Percentiles rank a stretch among this genome's conserved stretches.
Evolutionary conservation across 2,113 vertebrate species (phyloP).

Genomic region (Anguilla rostrata): DNA sequence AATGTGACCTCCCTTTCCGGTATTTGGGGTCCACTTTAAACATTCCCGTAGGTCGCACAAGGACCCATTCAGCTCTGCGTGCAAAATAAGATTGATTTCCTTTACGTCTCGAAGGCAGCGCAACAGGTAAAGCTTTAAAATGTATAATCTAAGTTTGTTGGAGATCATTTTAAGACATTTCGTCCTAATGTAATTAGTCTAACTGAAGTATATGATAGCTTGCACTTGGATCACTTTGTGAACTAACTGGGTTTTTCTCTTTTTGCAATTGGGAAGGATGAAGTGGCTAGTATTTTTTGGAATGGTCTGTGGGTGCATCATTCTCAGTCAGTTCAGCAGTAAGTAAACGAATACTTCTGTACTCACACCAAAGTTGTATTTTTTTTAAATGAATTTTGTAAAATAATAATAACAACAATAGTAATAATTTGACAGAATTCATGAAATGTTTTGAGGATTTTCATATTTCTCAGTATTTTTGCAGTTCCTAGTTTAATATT

Average conservation of each 20-base stretch:
- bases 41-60: constrained; percentile 8
- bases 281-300: constrained; percentile 55
- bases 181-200: not conserved
- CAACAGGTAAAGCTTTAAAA: constrained; percentile 18
- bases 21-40: constrained; percentile 21
- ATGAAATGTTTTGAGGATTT: not conserved
- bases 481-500: too few relatives aligned
- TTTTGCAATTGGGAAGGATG: constrained; percentile 53
- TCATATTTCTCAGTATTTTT: not conserved
- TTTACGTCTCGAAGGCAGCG: not conserved
- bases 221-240: not conserved
- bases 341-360: constrained; percentile 37
- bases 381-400: not conserved
- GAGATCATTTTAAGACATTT: not conserved
- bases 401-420: not conserved
- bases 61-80: constrained; percentile 18
- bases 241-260: not conserved
- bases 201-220: not conserved
- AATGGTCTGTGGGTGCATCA: constrained; percentile 53
- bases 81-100: not conserved
- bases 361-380: not conserved
- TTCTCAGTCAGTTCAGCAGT: constrained; percentile 55
- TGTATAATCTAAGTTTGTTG: not conserved
- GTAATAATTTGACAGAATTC: not conserved
- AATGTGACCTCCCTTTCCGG: not conserved